Conservation (phyloP, 2,113 vertebrate species). For the Fulica atra region DNA sequence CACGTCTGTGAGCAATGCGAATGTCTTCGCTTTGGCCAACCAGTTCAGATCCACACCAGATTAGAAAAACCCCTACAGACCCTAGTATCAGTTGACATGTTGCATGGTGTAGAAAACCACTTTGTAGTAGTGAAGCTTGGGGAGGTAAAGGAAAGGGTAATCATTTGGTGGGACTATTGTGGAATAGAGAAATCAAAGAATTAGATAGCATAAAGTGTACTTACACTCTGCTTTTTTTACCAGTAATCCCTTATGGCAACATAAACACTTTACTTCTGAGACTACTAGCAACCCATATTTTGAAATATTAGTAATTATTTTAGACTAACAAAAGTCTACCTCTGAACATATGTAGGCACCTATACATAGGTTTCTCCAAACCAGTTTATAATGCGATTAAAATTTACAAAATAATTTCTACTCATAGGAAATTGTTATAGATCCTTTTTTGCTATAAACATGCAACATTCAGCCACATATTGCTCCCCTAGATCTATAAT, state of each 20-base stretch:
- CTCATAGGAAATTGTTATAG: neutral
- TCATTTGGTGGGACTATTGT: neutral
- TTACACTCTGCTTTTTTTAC: neutral
- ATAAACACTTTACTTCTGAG: neutral
- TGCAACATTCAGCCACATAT: neutral
- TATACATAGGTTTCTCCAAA: neutral
- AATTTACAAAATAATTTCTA: neutral
- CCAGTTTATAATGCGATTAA: neutral
- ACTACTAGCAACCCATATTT: neutral
- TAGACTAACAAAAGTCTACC: neutral
- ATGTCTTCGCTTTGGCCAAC: neutral
- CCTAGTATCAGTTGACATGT: neutral
- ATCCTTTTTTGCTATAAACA: neutral
- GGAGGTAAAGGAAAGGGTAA: accelerated
- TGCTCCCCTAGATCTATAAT: neutral
- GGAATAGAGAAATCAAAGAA: neutral
- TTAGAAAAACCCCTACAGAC: neutral
- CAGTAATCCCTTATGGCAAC: neutral
- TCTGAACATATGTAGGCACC: accelerated
- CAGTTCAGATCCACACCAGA: neutral
- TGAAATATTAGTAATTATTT: neutral
- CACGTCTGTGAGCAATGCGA: neutral
- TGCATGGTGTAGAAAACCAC: neutral
- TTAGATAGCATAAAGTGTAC: neutral
- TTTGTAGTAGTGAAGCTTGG: neutral